Evolutionary conservation across 2,797 vertebrate genomes (phyloP), one percentile per base, ranked within the genome.

Genomic region (Halcyon smyrnensis): DNA sequence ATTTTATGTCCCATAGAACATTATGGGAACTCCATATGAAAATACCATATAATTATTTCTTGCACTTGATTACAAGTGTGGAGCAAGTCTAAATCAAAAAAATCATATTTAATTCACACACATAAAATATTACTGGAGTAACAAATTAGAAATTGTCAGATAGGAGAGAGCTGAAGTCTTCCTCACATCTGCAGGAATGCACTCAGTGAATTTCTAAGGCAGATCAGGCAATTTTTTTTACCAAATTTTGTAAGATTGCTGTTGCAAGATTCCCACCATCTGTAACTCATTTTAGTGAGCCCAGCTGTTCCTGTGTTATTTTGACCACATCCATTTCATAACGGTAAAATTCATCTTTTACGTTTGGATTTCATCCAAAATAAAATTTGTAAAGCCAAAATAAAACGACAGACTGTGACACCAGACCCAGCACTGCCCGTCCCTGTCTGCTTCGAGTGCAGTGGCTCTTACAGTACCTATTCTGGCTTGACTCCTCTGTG

Each of bases 241-340:
- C 57, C 77, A 51, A 51, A 67, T 84, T 87, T 32, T 89, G 19
- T 73, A 20, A 86, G 57, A 57, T 41, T 57, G 69, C 50, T 90
- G 17, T 62, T 81, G 65, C 65, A 84, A 71, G 45, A 62, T 79
- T 88, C 57, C 57, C 93, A 63, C 77, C 63, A 63, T 77, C 83
- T 96, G 81, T 59, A 79, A 54, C 84, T 89, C 54, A 3, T 54
- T 87, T 57, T 83, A 73, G 84, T 25, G 76, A 83, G 37, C 78
- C 34, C 69, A 91, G 89, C 73, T 93, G 64, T 84, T 81, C 91
- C 63, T 77, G 28, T 71, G 64, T n/a, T 77, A 53, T 78, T 93
- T 64, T 39, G 65, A 53, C 88, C 80, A 78, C 59, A 50, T 75
- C 79, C 64, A 84, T 30, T 68, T 80, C 65, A n/a, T 27, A 51